These are phyloP conservation scores for Thalassarche chlororhynchos DNA, from an alignment of 2,113 vertebrate genomes.

Conservation along the genomic window DNA sequence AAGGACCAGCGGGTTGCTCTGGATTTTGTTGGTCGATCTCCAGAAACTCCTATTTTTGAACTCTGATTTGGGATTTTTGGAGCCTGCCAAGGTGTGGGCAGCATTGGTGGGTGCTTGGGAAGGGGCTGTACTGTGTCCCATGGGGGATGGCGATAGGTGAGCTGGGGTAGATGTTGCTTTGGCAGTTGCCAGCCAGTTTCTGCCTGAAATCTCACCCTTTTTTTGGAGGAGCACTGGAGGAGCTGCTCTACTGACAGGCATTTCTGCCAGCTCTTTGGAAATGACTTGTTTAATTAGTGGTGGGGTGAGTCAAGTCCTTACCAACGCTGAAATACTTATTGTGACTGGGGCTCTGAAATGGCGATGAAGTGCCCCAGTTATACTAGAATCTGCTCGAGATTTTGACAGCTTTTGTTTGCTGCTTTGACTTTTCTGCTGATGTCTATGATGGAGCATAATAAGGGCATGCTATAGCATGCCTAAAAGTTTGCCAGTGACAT, in stretches of 20 bases:
- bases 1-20: background rate
- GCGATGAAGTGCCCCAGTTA: background rate
- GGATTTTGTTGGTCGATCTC: background rate
- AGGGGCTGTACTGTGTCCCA: rapidly evolving
- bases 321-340: background rate
- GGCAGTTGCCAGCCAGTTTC: background rate
- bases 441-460: background rate
- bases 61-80: background rate
- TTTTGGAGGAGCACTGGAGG: background rate
- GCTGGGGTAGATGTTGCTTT: background rate
- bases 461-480: background rate
- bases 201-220: background rate
- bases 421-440: background rate
- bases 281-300: background rate
- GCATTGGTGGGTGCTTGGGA: background rate
- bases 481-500: rapidly evolving
- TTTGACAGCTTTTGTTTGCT: background rate
- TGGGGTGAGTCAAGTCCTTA: background rate
- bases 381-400: background rate
- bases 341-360: rapidly evolving
- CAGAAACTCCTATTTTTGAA: rapidly evolving
- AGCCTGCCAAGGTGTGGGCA: rapidly evolving
- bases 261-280: background rate
- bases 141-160: rapidly evolving
- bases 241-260: background rate